Base-by-base conservation (phyloP, 2,113 vertebrate species). In the Rana temporaria region DNA sequence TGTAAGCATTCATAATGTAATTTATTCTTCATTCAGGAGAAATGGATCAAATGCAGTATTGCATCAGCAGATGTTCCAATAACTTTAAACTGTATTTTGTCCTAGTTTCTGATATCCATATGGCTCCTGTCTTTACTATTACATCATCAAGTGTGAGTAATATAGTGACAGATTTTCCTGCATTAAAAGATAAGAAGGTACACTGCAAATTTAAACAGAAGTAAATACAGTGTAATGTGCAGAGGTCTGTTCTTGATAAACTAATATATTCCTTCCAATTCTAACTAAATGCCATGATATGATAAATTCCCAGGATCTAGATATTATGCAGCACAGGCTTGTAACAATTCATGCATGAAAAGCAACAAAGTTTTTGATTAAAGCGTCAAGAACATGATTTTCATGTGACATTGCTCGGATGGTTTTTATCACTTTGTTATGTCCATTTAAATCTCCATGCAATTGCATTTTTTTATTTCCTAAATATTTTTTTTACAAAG, bases 181-280 rank as follows among this genome's bases (percentile, higher is more conserved):
- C 32, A 9, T 67, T 75, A 75, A 74, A 57, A 6, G 32, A 60
- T 16, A 67, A 16, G 75, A 75, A 59, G 15, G 57, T 59, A 59
- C 19, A 73, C 24, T 30, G 24, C 32, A 9, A 42, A 42, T 7
- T 48, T 14, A 79, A 75, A 87, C 11, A 18, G 85, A 84, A 86
- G 64, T 84, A 85, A 86, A 85, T 82, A 86, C 9, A 74, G 57
- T 79, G 74, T 79, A 85, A 87, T 64, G 73, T 38, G 82, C 2
- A 62, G 52, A 0, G 66, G 19, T 88, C 87, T 89, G 72, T 72
- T 91, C 86, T 87, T 87, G 78, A 81, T 88, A 90, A 88, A 87
- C 60, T 86, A 85, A 66, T 30, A 65, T 56, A 81, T 85, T 89
- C 62, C 59, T 22, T 85, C 48, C 73, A 87, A 86, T 88, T 88